Conservation (phyloP, 2,888 invertebrate species). For the Sarcophaga caerulescens region DNA sequence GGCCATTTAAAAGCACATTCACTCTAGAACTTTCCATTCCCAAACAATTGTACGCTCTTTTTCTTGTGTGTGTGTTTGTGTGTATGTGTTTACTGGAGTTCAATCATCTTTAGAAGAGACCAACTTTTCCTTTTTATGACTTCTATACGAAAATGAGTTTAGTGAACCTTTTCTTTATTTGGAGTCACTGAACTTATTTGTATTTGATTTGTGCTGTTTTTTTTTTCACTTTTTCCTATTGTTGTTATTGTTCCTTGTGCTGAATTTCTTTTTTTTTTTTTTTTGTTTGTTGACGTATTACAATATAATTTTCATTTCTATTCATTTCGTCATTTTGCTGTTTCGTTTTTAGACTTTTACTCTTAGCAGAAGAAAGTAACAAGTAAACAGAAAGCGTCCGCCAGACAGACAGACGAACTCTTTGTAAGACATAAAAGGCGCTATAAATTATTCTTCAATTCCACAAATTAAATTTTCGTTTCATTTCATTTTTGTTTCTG, state of each 20-base stretch:
- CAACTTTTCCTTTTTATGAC: slow-evolving; percentile 64
- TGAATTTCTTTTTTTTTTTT: too few relatives aligned
- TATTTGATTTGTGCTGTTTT: background rate
- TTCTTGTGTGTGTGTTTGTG: background rate
- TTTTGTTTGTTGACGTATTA: background rate
- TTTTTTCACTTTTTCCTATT: background rate
- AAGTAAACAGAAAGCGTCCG: background rate
- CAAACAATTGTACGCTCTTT: too few relatives aligned
- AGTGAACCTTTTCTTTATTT: slow-evolving; percentile 46
- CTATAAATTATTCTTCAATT: background rate
- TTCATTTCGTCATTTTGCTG: slow-evolving; percentile 45
- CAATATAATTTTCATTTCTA: slow-evolving; percentile 10
- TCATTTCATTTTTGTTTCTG: background rate
- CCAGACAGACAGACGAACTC: background rate
- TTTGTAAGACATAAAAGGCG: background rate
- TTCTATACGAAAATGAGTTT: slow-evolving; percentile 56
- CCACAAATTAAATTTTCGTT: background rate
- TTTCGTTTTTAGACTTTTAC: slow-evolving; percentile 39
- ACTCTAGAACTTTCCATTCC: too few relatives aligned
- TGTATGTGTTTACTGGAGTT: background rate
- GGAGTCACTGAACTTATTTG: background rate
- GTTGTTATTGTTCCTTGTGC: background rate
- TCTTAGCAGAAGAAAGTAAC: background rate
- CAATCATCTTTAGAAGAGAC: slow-evolving; percentile 9
- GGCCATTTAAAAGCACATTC: too few relatives aligned